phyloP scores from a whole-genome alignment of 2,113 vertebrate genomes.

The Toxotes jaculatrix region DNA sequence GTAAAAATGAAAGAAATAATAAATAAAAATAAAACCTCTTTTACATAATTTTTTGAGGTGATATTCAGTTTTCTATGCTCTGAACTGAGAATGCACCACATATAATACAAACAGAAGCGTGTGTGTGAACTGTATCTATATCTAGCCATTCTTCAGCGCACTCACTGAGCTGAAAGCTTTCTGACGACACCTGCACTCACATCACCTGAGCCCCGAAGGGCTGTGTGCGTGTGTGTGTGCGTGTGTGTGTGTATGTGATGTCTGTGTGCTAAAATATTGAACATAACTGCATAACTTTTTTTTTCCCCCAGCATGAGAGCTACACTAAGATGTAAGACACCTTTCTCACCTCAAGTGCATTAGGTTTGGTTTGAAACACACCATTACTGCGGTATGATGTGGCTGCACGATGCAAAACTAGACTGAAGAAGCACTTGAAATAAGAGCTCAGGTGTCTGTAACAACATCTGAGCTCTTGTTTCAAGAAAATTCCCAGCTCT shows the following conservation, averaged over 20 bases:
- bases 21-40: neutral
- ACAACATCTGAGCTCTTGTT: neutral
- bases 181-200: constrained; percentile 48
- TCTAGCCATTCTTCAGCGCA: constrained; percentile 42
- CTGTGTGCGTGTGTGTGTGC: constrained; percentile 7
- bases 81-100: neutral
- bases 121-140: constrained; percentile 42
- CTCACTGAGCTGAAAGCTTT: constrained; percentile 57
- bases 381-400: neutral
- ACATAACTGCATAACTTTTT: constrained; percentile 37
- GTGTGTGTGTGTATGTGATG: neutral
- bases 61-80: neutral
- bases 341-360: constrained; percentile 43
- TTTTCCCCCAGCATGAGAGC: constrained; percentile 28
- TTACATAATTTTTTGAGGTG: neutral
- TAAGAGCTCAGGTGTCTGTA: neutral
- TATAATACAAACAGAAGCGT: neutral
- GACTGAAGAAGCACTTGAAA: neutral
- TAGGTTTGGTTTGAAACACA: constrained; percentile 14
- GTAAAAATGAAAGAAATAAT: neutral
- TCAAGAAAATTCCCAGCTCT: neutral
- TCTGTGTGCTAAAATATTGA: constrained; percentile 51
- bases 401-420: constrained; percentile 6
- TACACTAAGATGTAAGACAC: constrained; percentile 28
- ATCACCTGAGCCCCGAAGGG: constrained; percentile 50